phyloP scores from a whole-genome alignment of 1,140 invertebrate species.

The Carposina sasakii region DNA sequence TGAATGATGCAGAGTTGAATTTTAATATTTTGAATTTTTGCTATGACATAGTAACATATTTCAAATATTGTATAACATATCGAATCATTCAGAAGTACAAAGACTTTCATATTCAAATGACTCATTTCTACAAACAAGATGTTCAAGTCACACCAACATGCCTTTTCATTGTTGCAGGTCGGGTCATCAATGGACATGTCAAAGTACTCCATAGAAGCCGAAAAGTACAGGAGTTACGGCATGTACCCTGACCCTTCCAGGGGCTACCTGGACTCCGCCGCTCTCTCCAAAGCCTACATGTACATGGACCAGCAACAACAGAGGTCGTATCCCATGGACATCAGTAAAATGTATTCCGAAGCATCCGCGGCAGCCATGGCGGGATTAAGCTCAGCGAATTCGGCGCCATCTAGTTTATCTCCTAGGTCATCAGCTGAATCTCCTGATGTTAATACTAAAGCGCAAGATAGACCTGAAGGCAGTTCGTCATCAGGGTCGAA shows the following conservation, averaged over 20 bases:
- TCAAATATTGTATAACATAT: too few relatives aligned
- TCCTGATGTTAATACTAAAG: slow-evolving; percentile 73
- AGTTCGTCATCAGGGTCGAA: slow-evolving; percentile 77
- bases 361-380: slow-evolving; percentile 65
- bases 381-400: slow-evolving; percentile 52
- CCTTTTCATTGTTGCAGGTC: slow-evolving; percentile 75
- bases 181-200: slow-evolving; percentile 84
- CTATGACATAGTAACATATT: too few relatives aligned
- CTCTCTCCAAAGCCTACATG: slow-evolving; percentile 85
- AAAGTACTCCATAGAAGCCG: slow-evolving; percentile 83
- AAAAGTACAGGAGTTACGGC: slow-evolving; percentile 81
- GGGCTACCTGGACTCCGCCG: slow-evolving; percentile 82
- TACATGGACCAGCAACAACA: slow-evolving; percentile 87
- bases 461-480: slow-evolving; percentile 72
- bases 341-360: slow-evolving; percentile 78
- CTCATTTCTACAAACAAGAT: too few relatives aligned
- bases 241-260: slow-evolving; percentile 82
- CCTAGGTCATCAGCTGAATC: slow-evolving; percentile 77
- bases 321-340: slow-evolving; percentile 77
- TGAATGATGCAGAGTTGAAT: too few relatives aligned
- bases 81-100: too few relatives aligned
- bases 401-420: slow-evolving; percentile 63
- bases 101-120: too few relatives aligned
- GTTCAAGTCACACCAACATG: too few relatives aligned
- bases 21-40: too few relatives aligned